phyloP scores from a whole-genome alignment of 2,113 vertebrate species.

The Pitta sordida region DNA sequence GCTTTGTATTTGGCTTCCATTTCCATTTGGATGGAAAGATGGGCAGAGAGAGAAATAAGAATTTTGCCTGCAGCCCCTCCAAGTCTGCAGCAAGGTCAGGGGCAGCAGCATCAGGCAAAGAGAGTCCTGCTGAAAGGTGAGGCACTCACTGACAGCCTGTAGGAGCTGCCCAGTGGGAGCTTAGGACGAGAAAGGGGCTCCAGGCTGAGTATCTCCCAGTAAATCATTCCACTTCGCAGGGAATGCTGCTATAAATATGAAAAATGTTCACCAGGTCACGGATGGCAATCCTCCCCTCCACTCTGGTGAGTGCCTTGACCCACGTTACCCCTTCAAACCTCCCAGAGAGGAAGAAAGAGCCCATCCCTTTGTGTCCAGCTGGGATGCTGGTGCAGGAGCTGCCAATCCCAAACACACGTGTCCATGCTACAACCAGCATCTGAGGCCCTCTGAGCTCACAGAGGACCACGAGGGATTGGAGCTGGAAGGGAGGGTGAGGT shows the following conservation, averaged over 20 bases:
- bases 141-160: not conserved
- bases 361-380: not conserved
- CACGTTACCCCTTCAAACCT: not conserved
- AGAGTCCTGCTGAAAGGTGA: not conserved
- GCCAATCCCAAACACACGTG: not conserved
- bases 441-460: not conserved
- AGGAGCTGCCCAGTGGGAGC: not conserved
- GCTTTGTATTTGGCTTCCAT: not conserved
- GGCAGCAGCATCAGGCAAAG: not conserved
- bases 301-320: not conserved
- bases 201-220: not conserved
- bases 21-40: not conserved
- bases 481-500: not conserved
- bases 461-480: not conserved
- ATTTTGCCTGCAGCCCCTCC: not conserved
- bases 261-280: not conserved
- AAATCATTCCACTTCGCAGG: not conserved
- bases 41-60: not conserved
- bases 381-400: not conserved
- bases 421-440: not conserved
- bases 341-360: not conserved
- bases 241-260: not conserved
- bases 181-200: not conserved
- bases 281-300: not conserved
- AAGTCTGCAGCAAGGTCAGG: not conserved